Evolutionary conservation across 2,888 invertebrate genomes (phyloP).

Genomic region (Rhingia campestris): DNA sequence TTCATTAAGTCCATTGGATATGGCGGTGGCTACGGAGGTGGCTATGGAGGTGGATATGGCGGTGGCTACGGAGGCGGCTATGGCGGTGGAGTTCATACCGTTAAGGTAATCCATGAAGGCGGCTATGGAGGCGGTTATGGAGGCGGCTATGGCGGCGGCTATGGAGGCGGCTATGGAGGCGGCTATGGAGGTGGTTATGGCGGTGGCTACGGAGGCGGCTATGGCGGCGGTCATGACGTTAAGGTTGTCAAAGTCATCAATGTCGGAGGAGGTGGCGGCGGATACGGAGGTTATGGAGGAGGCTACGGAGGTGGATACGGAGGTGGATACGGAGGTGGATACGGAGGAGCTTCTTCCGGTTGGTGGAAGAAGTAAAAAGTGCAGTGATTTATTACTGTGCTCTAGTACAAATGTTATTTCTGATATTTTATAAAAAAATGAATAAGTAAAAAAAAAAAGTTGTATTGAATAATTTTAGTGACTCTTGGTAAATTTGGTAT

Average conservation of each 20-base stretch:
- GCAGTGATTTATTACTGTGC: not conserved
- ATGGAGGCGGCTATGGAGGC: conserved; percentile 20
- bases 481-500: no score
- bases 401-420: conserved; percentile 22
- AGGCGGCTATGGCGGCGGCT: conserved; percentile 1
- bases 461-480: no score
- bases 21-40: conserved; percentile 34
- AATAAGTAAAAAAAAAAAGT: not conserved
- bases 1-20: conserved; percentile 42
- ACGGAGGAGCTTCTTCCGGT: conserved; percentile 41
- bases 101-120: conserved; percentile 36
- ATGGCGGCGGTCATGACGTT: conserved; percentile 8
- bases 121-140: conserved; percentile 5
- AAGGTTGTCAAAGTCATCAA: not conserved
- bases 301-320: no score
- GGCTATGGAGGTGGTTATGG: not conserved
- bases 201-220: conserved; percentile 18
- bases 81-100: conserved; percentile 25
- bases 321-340: conserved; percentile 32
- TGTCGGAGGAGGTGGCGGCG: conserved; percentile 15
- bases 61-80: conserved; percentile 18
- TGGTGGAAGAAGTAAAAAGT: conserved; percentile 55
- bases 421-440: not conserved
- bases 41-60: conserved; percentile 20
- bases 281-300: conserved; percentile 15